Evolutionary conservation across 2,888 invertebrate genomes (phyloP), one percentile per base, ranked within the genome.

Genomic region (Mechanitis messenoides): DNA sequence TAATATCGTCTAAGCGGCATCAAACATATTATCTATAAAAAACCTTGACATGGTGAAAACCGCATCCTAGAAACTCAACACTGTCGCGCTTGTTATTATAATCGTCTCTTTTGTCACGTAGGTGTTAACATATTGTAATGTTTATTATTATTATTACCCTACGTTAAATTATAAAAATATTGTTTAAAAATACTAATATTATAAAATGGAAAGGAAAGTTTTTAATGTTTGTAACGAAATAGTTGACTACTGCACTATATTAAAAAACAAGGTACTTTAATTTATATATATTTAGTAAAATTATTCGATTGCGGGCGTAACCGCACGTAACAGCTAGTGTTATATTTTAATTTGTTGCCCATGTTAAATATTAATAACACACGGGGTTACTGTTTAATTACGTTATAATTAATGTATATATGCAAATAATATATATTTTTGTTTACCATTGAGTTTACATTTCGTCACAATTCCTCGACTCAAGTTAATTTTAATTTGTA

Each of bases 11-110:
- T 45, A 58, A 54, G 50, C 42, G 33, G 38, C 33, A 50, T 56
- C 35, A 53, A 53, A 56, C 53, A 61, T 59, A 55, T 61, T 59
- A 58, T 38, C 28, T 38, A 53, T 58, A n/a, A 55, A 63, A 65
- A 76, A 78, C 84, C 85, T 83, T 85, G 84, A 80, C 79, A 76
- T 64, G 72, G 60, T 72, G 62, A 65, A 72, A 75, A 83, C 86
- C 87, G 72, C 86, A 81, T 67, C 78, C 80, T 76, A 80, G 86
- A 81, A 83, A 83, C 70, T 65, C 72, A 69, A 86, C 70, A 79
- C 71, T 58, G 45, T 57, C 33, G 33, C 54, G 53, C 60, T 53
- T 68, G 70, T 69, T 69, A 68, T 68, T 58, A 59, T 61, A 61
- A 62, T 58, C 55, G 61, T 54, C 45, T 55, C 53, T 54, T 53